Base-by-base conservation (phyloP, 2,888 invertebrate genomes). In the Calephelis perditalis region DNA sequence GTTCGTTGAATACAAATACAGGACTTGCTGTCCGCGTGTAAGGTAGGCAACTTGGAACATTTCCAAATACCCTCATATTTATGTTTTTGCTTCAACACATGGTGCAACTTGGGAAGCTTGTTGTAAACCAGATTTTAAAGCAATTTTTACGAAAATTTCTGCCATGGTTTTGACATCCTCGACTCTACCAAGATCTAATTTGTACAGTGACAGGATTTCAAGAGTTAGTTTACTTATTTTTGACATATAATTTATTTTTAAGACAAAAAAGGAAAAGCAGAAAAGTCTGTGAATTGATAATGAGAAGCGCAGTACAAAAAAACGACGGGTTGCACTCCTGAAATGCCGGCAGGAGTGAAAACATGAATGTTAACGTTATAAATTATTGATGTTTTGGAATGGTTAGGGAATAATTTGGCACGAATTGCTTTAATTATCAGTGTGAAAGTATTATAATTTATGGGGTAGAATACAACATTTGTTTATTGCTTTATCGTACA, bases 1-100 rank as follows among this genome's bases (percentile, higher is more conserved):
- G 62, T 66, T 66, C 63, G 65, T 58, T 66, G 71, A 72, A 72
- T 72, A 71, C 69, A 63, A 71, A 72, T 70, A 66, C 52, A 52
- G 52, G 26, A 52, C 52, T 52, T 35, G 52, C 35, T 52, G 52
- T 52, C 52, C 35, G 15, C 26, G 35, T 35, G 52, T 52, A 52
- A 35, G 52, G 52, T 52, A 52, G 52, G 26, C 52, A 52, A 52
- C 52, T 52, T 35, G 35, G 35, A 52, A 35, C 52, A 5, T 52
- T 15, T 26, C 52, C 26, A 10, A 52, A 52, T 8, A 52, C 26
- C 12, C 9, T 49, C 35, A 52, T 11, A 49, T 52, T 52, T 11
- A 52, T 26, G 35, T 52, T 52, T 52, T 52, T 15, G 46, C 49
- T 40, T 10, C 26, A 11, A 35, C 11, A 54, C 52, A 36, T n/a